These are phyloP conservation scores for Polydrusus tereticollis DNA, from an alignment of 2,888 invertebrate genomes.

Conservation along the genomic window DNA sequence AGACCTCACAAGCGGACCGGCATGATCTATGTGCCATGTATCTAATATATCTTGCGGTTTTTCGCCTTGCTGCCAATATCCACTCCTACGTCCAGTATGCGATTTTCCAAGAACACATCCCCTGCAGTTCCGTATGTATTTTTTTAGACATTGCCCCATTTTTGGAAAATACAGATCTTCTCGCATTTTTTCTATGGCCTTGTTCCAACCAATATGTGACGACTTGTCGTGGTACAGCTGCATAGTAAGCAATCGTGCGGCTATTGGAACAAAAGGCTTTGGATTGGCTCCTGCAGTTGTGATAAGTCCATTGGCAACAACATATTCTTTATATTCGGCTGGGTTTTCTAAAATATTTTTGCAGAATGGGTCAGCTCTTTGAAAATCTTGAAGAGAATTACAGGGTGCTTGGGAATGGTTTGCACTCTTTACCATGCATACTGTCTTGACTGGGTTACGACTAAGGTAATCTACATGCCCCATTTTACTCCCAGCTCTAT, in stretches of 20 bases:
- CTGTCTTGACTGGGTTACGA: not conserved
- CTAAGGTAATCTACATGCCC: not conserved
- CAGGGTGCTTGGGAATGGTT: no score
- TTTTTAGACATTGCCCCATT: no score
- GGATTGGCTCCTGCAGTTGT: not conserved
- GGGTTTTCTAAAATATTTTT: conserved; percentile 10
- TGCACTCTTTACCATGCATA: no score
- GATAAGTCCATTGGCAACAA: no score
- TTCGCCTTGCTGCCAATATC: conserved; percentile 47
- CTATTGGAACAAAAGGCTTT: conserved; percentile 43
- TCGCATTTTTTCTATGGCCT: conserved; percentile 44
- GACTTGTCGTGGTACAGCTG: conserved; percentile 18
- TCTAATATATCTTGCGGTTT: conserved; percentile 48
- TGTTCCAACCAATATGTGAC: conserved; percentile 47
- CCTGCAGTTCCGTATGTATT: no score
- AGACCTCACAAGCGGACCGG: conserved; percentile 51
- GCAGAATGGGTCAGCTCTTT: conserved; percentile 14
- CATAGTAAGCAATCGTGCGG: conserved; percentile 7
- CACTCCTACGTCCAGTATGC: conserved; percentile 49
- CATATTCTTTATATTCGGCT: no score
- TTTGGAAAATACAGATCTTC: conserved; percentile 47
- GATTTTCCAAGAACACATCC: conserved; percentile 46
- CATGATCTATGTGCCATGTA: conserved; percentile 53
- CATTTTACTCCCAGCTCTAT: conserved; percentile 11
- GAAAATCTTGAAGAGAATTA: no score